These are phyloP conservation scores for Merodon equestris DNA, from an alignment of 2,888 invertebrate species.

Conservation along the genomic window DNA sequence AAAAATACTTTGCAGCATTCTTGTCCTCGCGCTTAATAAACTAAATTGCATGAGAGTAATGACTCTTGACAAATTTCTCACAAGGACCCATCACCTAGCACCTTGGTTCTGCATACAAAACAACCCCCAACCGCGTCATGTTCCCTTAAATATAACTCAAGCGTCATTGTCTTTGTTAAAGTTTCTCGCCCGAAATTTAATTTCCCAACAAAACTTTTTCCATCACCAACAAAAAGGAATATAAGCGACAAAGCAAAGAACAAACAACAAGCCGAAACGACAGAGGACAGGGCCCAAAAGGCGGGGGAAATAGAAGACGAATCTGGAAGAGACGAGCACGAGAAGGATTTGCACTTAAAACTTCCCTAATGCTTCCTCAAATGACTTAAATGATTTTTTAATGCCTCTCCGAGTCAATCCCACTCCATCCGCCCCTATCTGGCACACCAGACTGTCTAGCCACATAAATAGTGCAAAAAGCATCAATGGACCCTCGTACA, in stretches of 20 bases:
- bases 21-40: too few relatives aligned
- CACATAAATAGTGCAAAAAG: conserved; percentile 37
- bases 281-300: too few relatives aligned
- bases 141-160: too few relatives aligned
- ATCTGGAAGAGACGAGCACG: not conserved
- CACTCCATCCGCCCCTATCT: conserved; percentile 15
- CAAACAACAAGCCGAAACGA: too few relatives aligned
- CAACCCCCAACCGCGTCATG: too few relatives aligned
- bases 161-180: too few relatives aligned
- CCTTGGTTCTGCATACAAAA: too few relatives aligned
- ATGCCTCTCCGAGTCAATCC: conserved; percentile 23
- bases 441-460: conserved; percentile 60
- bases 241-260: not conserved
- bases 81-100: too few relatives aligned
- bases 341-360: conserved; percentile 56
- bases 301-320: not conserved
- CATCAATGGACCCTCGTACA: not conserved
- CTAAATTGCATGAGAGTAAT: too few relatives aligned
- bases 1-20: too few relatives aligned
- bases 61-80: too few relatives aligned
- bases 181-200: not conserved
- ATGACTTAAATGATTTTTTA: conserved; percentile 65
- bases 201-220: conserved; percentile 2
- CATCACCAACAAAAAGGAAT: not conserved
- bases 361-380: conserved; percentile 52